Evolutionary conservation across 2,113 vertebrate species (phyloP), one percentile per base, ranked within the genome.

Genomic region (Falcunculus frontatus): DNA sequence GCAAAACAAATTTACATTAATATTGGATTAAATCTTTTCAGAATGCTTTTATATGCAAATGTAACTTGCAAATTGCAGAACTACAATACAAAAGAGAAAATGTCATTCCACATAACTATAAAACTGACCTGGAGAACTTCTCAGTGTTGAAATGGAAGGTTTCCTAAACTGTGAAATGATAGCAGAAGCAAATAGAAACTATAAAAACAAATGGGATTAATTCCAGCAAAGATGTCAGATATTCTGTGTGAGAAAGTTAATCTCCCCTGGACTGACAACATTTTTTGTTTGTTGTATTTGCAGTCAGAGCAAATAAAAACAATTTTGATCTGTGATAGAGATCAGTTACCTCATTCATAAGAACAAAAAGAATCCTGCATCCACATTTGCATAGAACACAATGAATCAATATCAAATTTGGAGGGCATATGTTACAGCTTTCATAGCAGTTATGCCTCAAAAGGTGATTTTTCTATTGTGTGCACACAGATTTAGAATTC

Each of bases 241-340:
- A 87, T 77, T 96, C 53, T 93, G 10, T 76, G 50, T 42, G 39
- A 93, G 91, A 87, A 76, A 92, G 29, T 20, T 94, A 87, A 97
- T 95, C 65, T 95, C 50, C 75, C 42, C 39, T 85, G 49, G 15
- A 89, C 37, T 83, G 52, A 91, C 82, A 93, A 78, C 32, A 88
- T 30, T 93, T 96, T 91, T 83, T 82, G 53, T 93, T 96, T 89
- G 72, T 25, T 63, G 50, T 62, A 94, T 94, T 96, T 97, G 84
- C 11, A 93, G 82, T 95, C 76, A 95, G 52, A 90, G 29, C 14
- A 96, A 94, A 95, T 89, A 92, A 95, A 97, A 96, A 50, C 11
- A 95, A 79, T 91, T 96, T 93, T 17, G 7, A 87, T 95, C 97
- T 95, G 30, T 77, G 75, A 32, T 75, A 77, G 88, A 88, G 89